Base-by-base conservation (phyloP, 1,140 invertebrate genomes). In the Gryon sp. region DNA sequence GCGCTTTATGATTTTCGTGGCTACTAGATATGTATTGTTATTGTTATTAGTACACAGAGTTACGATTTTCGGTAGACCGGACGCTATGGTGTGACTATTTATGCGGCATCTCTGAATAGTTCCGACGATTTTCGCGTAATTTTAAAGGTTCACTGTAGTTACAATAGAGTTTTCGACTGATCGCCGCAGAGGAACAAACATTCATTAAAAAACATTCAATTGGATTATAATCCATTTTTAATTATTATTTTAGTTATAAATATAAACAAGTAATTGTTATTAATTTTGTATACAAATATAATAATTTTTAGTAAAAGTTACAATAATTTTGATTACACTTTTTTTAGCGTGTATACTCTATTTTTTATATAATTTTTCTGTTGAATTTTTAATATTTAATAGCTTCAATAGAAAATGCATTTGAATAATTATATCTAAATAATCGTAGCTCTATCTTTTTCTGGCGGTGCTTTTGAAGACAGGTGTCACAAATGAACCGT, bases 401-500 rank as follows among this genome's bases (percentile, higher is more conserved):
- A n/a, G n/a, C n/a, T n/a, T n/a, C n/a, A n/a, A n/a, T n/a, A n/a
- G n/a, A n/a, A n/a, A n/a, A n/a, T n/a, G n/a, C n/a, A n/a, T n/a
- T n/a, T n/a, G n/a, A n/a, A n/a, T n/a, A n/a, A n/a, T n/a, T n/a
- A 18, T 11, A 19, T 1, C 11, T 15, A 26, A 60, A 45, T 52
- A 55, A 59, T 46, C 16, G 36, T 18, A 28, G 5, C 46, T 36
- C 12, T 15, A 8, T n/a, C 11, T 69, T 32, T 12, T 2, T 28
- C 9, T 46, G 41, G 65, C 83, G 80, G 82, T 68, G 65, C 81
- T 80, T 85, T 85, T 84, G 83, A 86, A 84, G 76, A 22, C 78
- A 81, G 80, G 55, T 80, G 81, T 60, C 50, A 41, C 43, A 38
- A 43, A 34, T 8, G 46, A 12, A 24, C 26, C 26, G 52, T 52